phyloP scores from a whole-genome alignment of 2,888 invertebrate genomes.

The Cacoxenus indagator region DNA sequence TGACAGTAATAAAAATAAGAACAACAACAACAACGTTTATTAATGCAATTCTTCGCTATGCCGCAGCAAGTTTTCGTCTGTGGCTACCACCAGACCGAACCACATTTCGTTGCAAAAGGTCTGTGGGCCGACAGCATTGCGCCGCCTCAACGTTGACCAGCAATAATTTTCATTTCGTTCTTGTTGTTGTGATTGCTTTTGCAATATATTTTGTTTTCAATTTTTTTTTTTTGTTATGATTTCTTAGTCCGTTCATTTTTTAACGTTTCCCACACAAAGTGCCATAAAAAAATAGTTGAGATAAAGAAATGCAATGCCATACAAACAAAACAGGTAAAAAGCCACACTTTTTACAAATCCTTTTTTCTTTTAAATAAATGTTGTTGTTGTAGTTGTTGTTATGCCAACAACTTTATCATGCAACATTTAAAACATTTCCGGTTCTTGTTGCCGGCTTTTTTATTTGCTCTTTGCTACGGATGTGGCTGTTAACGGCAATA shows the following conservation, averaged over 20 bases:
- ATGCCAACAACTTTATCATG: slow-evolving; percentile 12
- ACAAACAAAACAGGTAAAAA: slow-evolving; percentile 4
- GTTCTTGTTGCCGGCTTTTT: slow-evolving; percentile 5
- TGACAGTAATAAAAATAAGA: slow-evolving; percentile 13
- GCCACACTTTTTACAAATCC: not conserved
- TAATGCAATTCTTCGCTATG: slow-evolving; percentile 20
- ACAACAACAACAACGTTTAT: slow-evolving; percentile 37
- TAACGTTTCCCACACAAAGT: slow-evolving; percentile 48
- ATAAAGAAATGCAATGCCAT: slow-evolving; percentile 28
- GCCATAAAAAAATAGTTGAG: not conserved
- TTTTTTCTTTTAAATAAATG: slow-evolving; percentile 11
- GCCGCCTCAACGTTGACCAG: slow-evolving; percentile 18
- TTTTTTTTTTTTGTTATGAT: slow-evolving; percentile 28
- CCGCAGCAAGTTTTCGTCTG: not conserved
- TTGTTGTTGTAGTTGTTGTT: not conserved
- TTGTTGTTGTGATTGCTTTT: slow-evolving; percentile 18
- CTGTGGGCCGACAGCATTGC: slow-evolving; percentile 38
- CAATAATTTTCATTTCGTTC: slow-evolving; percentile 19
- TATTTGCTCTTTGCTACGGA: not conserved
- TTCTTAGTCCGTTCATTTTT: slow-evolving; percentile 20
- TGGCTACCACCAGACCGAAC: not conserved
- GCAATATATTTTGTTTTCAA: no score
- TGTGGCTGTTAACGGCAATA: slow-evolving; percentile 23
- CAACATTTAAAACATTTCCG: slow-evolving; percentile 26
- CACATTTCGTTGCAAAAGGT: slow-evolving; percentile 21